Evolutionary conservation across 2,888 invertebrate genomes (phyloP).

Genomic region (Abrostola triplasia): DNA sequence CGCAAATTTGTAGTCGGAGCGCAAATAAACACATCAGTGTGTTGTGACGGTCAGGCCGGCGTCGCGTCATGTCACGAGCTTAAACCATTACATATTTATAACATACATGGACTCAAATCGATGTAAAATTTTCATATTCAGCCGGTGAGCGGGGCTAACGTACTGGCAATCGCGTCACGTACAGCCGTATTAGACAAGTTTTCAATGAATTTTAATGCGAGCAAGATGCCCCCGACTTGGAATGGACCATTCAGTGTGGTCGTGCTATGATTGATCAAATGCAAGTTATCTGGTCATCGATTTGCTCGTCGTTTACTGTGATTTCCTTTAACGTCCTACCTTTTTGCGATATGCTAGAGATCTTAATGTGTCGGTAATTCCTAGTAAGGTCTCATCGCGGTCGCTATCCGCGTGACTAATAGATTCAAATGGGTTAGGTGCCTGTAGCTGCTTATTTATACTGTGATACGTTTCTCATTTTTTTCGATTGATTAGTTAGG

Average conservation of each 20-base stretch:
- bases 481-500: too few relatives aligned
- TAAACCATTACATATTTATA: slow-evolving; percentile 66
- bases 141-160: slow-evolving; percentile 50
- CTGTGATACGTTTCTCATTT: too few relatives aligned
- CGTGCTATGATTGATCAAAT: slow-evolving; percentile 56
- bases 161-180: slow-evolving; percentile 67
- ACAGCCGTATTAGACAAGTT: slow-evolving; percentile 74
- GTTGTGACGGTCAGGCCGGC: slow-evolving; percentile 38
- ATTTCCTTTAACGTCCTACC: slow-evolving; percentile 29
- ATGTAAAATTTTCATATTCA: slow-evolving; percentile 69
- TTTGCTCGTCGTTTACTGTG: slow-evolving; percentile 35
- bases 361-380: too few relatives aligned
- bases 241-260: slow-evolving; percentile 40
- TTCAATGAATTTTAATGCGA: slow-evolving; percentile 79
- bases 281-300: slow-evolving; percentile 46
- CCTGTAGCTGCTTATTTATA: too few relatives aligned
- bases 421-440: too few relatives aligned
- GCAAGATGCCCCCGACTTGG: slow-evolving; percentile 42
- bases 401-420: too few relatives aligned
- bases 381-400: too few relatives aligned
- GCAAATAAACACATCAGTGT: slow-evolving; percentile 60
- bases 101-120: slow-evolving; percentile 63
- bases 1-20: slow-evolving; percentile 44
- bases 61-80: slow-evolving; percentile 40
- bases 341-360: slow-evolving; percentile 30